Percentiles rank a stretch among this genome's conserved stretches.
These are phyloP conservation scores for Galeopsomyia nigrocyanea DNA, from an alignment of 2,888 invertebrate genomes.

Conservation along the genomic window DNA sequence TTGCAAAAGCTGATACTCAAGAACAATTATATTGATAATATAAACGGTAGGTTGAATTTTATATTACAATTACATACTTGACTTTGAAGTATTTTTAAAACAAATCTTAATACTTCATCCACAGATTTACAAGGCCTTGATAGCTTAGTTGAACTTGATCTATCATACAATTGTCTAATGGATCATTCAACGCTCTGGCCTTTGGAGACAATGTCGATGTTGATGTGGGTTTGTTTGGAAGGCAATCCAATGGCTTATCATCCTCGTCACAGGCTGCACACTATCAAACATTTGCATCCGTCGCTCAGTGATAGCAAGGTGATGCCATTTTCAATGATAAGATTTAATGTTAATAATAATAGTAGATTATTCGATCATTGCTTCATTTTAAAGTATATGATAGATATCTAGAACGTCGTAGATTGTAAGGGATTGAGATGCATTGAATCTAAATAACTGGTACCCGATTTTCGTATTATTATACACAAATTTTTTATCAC, in stretches of 20 bases:
- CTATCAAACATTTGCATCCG: constrained; percentile 73
- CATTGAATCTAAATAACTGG: too few relatives aligned
- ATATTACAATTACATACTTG: constrained; percentile 13
- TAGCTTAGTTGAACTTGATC: constrained; percentile 73
- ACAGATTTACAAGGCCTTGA: constrained; percentile 71
- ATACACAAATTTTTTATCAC: too few relatives aligned
- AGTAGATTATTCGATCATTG: too few relatives aligned
- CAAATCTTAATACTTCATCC: constrained; percentile 27
- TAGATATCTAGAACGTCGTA: too few relatives aligned
- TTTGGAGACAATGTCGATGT: constrained; percentile 71
- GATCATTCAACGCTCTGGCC: constrained; percentile 74
- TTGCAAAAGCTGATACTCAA: constrained; percentile 74
- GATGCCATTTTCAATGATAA: constrained; percentile 39
- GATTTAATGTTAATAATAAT: not conserved
- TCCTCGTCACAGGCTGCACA: constrained; percentile 72
- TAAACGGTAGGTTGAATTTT: constrained; percentile 67
- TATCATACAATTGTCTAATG: constrained; percentile 76
- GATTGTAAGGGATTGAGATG: too few relatives aligned
- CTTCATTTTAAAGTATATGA: too few relatives aligned
- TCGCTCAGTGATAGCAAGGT: constrained; percentile 71
- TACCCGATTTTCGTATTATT: too few relatives aligned
- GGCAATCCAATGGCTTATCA: constrained; percentile 77
- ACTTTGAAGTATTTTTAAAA: constrained; percentile 1
- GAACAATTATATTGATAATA: constrained; percentile 77
- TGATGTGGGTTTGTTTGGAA: constrained; percentile 72